Evolutionary conservation across 2,113 vertebrate species (phyloP).

Genomic region (Dendropsophus ebraccatus): DNA sequence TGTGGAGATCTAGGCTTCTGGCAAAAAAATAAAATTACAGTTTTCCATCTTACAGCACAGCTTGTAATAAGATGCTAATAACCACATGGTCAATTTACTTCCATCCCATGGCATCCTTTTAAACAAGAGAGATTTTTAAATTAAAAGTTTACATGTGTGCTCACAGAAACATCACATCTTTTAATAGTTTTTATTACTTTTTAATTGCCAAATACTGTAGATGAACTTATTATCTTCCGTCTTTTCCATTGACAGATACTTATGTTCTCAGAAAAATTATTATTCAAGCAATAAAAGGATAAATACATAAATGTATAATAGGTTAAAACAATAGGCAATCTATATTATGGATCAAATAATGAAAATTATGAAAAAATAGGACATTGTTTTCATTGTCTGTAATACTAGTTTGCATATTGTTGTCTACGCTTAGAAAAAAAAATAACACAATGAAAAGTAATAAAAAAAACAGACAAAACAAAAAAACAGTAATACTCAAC

Average conservation of each 20-base stretch:
- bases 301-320: not conserved
- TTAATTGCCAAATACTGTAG: constrained; percentile 21
- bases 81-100: constrained; percentile 52
- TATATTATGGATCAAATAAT: not conserved
- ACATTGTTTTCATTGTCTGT: no score
- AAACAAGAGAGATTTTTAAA: constrained; percentile 33
- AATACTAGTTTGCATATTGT: no score
- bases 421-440: no score
- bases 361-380: not conserved
- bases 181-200: constrained; percentile 17
- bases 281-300: not conserved
- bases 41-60: constrained; percentile 50
- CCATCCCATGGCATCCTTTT: constrained; percentile 41
- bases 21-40: constrained; percentile 46
- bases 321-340: not conserved
- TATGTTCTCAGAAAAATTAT: not conserved
- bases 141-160: constrained; percentile 38
- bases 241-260: not conserved
- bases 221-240: not conserved
- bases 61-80: constrained; percentile 49
- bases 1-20: not conserved
- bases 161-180: constrained; percentile 10
- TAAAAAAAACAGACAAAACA: not conserved
- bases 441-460: not conserved
- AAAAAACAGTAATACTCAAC: no score